Percentiles rank a stretch among this genome's conserved stretches.
These are phyloP conservation scores for Harlomillsia oculata DNA, from an alignment of 1,140 invertebrate genomes.

Conservation along the genomic window DNA sequence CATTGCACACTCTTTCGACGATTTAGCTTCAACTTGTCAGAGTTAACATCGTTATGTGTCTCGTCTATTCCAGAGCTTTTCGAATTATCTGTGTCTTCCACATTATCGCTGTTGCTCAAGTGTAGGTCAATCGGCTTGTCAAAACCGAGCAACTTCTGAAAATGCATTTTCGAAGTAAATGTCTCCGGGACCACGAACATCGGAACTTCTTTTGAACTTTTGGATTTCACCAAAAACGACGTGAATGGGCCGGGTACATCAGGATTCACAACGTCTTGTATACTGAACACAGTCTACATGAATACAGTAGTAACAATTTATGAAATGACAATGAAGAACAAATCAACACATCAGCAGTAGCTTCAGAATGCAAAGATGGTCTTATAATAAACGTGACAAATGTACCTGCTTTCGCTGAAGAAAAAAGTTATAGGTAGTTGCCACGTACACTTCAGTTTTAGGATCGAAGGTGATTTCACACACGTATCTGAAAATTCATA, in stretches of 20 bases:
- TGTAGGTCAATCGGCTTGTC: constrained; percentile 71
- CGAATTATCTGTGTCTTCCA: no score
- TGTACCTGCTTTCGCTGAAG: constrained; percentile 51
- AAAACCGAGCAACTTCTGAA: constrained; percentile 75
- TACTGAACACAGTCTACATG: constrained; percentile 60
- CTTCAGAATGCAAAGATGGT: background rate
- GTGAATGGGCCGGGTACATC: constrained; percentile 73
- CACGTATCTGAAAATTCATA: no score
- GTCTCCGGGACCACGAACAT: constrained; percentile 62
- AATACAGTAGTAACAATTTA: constrained; percentile 19
- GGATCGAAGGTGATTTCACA: constrained; percentile 55
- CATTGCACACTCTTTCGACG: no score
- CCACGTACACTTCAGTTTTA: constrained; percentile 53
- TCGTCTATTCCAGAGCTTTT: no score
- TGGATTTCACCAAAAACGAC: constrained; percentile 49
- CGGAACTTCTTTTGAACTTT: constrained; percentile 43
- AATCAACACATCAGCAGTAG: background rate
- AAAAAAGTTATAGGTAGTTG: constrained; percentile 59
- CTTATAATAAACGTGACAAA: background rate
- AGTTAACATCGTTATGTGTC: no score
- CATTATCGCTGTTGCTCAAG: no score
- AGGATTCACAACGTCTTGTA: constrained; percentile 64
- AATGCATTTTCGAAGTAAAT: constrained; percentile 62
- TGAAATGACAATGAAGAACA: background rate
- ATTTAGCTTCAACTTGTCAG: no score